phyloP scores from a whole-genome alignment of 2,888 invertebrate species.

The Lasioglossum malachurum region DNA sequence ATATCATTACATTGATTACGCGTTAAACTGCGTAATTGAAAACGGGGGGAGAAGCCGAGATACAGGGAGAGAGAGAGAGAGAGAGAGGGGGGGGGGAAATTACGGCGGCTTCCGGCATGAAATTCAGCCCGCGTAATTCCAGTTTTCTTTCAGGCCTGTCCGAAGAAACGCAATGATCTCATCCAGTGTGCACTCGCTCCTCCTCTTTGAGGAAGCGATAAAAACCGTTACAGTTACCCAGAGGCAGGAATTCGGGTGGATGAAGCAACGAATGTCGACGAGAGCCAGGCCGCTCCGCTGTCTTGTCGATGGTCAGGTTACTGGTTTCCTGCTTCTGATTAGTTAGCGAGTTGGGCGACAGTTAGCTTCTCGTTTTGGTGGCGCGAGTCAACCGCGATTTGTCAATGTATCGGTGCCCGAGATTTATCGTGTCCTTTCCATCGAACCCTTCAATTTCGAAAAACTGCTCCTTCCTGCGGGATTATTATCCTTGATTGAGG shows the following conservation, averaged over 20 bases:
- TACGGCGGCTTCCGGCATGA: not conserved
- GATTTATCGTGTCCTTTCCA: not conserved
- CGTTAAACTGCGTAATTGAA: not conserved
- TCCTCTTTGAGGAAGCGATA: conserved; percentile 64
- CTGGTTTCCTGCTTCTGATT: conserved; percentile 58
- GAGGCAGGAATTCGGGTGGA: conserved; percentile 70
- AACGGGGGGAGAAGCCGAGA: not conserved
- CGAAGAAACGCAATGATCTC: conserved; percentile 62
- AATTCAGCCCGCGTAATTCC: conserved; percentile 26
- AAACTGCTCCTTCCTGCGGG: not conserved
- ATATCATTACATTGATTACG: conserved; percentile 5
- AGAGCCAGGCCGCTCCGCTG: conserved; percentile 36
- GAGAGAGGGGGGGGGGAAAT: not conserved
- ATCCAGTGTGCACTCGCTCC: conserved; percentile 54
- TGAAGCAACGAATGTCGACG: conserved; percentile 61
- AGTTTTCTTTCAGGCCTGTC: conserved; percentile 23
- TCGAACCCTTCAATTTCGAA: not conserved
- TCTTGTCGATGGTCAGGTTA: conserved; percentile 75
- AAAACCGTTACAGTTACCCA: conserved; percentile 73
- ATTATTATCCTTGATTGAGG: conserved; percentile 5
- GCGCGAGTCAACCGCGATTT: not conserved
- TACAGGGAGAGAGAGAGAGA: too few species aligned
- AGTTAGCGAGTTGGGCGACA: conserved; percentile 44
- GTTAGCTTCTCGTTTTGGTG: conserved; percentile 44
- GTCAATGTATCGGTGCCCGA: not conserved